Evolutionary conservation across 2,888 invertebrate species (phyloP).

Genomic region (Melanostoma scalare): DNA sequence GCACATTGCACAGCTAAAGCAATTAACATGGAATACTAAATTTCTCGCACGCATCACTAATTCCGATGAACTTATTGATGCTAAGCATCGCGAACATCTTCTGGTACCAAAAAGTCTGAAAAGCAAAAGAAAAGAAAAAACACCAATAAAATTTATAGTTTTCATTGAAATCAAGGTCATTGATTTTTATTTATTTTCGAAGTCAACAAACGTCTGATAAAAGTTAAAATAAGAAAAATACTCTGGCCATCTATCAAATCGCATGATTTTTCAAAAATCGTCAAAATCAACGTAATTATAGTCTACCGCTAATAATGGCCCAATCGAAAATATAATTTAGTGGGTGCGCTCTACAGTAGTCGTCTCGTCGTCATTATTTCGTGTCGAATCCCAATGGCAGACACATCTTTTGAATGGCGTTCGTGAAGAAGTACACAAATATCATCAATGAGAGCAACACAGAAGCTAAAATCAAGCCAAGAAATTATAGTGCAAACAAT

Average conservation of each 20-base stretch:
- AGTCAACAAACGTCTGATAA: neutral
- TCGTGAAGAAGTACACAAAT: slow-evolving; percentile 35
- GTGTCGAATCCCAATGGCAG: slow-evolving; percentile 5
- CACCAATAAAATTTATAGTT: slow-evolving; percentile 1
- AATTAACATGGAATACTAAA: slow-evolving; percentile 96
- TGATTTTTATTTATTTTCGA: neutral
- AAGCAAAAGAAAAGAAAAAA: slow-evolving; percentile 78
- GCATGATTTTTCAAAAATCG: slow-evolving; percentile 65
- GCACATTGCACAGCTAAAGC: slow-evolving; percentile 96
- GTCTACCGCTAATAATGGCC: slow-evolving; percentile 66
- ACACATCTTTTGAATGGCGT: slow-evolving; percentile 29
- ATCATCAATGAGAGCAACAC: slow-evolving; percentile 32
- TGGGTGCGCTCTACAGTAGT: slow-evolving; percentile 43
- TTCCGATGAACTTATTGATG: slow-evolving; percentile 94
- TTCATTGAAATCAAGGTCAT: neutral
- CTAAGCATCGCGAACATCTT: slow-evolving; percentile 94
- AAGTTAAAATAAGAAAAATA: neutral
- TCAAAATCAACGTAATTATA: slow-evolving; percentile 62
- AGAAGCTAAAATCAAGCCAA: slow-evolving; percentile 54
- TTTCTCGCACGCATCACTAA: slow-evolving; percentile 97
- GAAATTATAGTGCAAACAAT: slow-evolving; percentile 40
- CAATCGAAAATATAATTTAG: slow-evolving; percentile 58
- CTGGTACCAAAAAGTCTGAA: slow-evolving; percentile 94
- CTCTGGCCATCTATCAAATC: slow-evolving; percentile 47
- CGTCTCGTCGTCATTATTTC: slow-evolving; percentile 25